Evolutionary conservation across 2,888 invertebrate species (phyloP).

Genomic region (Megaustenia siamemsis): DNA sequence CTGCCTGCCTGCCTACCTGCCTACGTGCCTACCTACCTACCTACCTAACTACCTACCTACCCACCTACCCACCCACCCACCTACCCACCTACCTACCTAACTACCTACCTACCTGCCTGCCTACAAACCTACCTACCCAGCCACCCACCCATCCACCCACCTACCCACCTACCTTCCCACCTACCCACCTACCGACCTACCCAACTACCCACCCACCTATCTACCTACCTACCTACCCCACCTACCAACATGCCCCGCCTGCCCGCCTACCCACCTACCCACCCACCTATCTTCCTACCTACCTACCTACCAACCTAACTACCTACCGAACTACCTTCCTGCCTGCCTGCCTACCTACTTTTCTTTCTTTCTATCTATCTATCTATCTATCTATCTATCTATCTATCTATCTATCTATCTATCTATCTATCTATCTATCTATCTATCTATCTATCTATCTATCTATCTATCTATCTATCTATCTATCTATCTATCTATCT

Average conservation of each 20-base stretch:
- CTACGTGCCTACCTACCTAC: too few species aligned
- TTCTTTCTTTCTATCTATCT: slow-evolving; percentile 11
- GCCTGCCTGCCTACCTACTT: not conserved
- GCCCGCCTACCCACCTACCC: not conserved
- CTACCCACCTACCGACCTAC: too few species aligned
- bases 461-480: not conserved
- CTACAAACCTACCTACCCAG: too few species aligned
- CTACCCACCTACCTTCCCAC: too few species aligned
- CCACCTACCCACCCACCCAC: too few species aligned
- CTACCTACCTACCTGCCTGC: too few species aligned
- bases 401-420: slow-evolving; percentile 22
- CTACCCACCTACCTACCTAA: too few species aligned
- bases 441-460: slow-evolving; percentile 22
- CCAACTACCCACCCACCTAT: too few species aligned
- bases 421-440: slow-evolving; percentile 22
- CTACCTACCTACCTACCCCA: too few species aligned
- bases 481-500: not conserved
- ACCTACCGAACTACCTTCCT: not conserved
- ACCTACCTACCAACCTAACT: not conserved
- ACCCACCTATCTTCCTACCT: not conserved
- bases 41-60: too few species aligned
- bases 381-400: slow-evolving; percentile 17
- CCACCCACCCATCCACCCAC: too few species aligned
- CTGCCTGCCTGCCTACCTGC: too few species aligned
- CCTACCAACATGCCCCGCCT: not conserved